Evolutionary conservation across 2,797 vertebrate species (phyloP).

Genomic region (Betta splendens): DNA sequence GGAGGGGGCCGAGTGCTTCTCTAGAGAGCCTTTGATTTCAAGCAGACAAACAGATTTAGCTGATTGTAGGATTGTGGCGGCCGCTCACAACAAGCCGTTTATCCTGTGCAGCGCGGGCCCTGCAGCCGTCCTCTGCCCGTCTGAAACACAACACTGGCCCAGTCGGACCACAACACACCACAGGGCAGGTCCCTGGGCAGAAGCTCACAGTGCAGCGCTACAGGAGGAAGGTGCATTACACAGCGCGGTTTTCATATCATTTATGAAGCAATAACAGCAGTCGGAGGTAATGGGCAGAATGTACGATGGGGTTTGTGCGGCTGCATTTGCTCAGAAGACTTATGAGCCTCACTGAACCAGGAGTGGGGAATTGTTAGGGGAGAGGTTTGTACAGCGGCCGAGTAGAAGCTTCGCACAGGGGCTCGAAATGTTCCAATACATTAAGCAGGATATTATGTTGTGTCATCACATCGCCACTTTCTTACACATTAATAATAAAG

Average conservation of each 20-base stretch:
- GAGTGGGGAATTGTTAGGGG: background rate
- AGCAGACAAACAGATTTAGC: conserved; percentile 52
- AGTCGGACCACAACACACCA: background rate
- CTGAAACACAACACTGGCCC: conserved; percentile 22
- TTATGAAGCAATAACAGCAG: conserved; percentile 26
- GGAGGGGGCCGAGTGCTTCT: conserved; percentile 9
- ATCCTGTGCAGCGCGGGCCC: conserved; percentile 19
- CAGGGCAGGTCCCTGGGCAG: conserved; percentile 24
- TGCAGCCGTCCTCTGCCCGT: conserved; percentile 14
- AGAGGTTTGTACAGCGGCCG: background rate
- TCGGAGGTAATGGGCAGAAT: background rate
- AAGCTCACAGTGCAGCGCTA: conserved; percentile 12
- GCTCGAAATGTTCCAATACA: conserved; percentile 6
- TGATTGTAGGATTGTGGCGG: conserved; percentile 50
- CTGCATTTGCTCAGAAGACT: conserved; percentile 12
- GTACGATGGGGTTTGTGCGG: conserved; percentile 4
- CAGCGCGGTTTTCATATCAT: conserved; percentile 27
- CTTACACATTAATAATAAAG: too few species aligned
- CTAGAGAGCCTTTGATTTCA: conserved; percentile 48
- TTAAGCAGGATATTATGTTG: background rate
- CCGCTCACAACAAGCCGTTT: conserved; percentile 47
- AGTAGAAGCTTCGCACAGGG: background rate
- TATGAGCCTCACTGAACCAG: conserved; percentile 16
- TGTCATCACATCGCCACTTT: too few species aligned
- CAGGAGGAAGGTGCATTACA: background rate